Conservation (phyloP, 2,797 vertebrate genomes). For the Enteromius paludinosus region DNA sequence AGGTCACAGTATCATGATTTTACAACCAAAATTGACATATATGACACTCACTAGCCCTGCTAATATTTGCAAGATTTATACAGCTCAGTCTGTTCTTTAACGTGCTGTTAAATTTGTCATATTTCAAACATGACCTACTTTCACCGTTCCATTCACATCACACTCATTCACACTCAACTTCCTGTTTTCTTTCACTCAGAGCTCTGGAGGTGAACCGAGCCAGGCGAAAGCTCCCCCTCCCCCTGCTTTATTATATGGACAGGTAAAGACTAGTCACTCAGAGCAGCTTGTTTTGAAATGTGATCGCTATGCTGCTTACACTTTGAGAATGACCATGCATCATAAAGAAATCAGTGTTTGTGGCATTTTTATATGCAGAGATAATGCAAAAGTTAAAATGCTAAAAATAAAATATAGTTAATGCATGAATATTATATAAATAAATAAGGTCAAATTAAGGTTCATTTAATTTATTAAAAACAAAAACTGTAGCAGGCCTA, state of each 20-base stretch:
- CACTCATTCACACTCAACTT: conserved; percentile 42
- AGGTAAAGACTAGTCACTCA: conserved; percentile 74
- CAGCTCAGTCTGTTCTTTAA: conserved; percentile 48
- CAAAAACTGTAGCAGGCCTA: neutral
- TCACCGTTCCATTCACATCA: conserved; percentile 37
- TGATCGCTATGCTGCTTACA: conserved; percentile 67
- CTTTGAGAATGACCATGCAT: conserved; percentile 68
- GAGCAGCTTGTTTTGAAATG: conserved; percentile 76
- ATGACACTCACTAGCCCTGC: neutral
- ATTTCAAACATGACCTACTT: conserved; percentile 57
- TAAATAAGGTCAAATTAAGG: neutral
- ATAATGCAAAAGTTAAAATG: neutral
- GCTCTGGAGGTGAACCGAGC: conserved; percentile 60
- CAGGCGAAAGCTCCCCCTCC: conserved; percentile 52
- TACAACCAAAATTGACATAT: conserved; percentile 8
- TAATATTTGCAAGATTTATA: conserved; percentile 29
- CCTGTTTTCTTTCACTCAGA: conserved; percentile 52
- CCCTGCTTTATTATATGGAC: conserved; percentile 72
- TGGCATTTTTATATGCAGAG: neutral
- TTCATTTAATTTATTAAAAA: neutral
- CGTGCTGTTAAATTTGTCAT: conserved; percentile 31
- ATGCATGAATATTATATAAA: neutral
- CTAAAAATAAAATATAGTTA: neutral
- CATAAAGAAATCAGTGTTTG: conserved; percentile 37
- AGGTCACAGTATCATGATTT: conserved; percentile 21